phyloP scores from a whole-genome alignment of 2,797 vertebrate species.

The Cyclura pinguis region DNA sequence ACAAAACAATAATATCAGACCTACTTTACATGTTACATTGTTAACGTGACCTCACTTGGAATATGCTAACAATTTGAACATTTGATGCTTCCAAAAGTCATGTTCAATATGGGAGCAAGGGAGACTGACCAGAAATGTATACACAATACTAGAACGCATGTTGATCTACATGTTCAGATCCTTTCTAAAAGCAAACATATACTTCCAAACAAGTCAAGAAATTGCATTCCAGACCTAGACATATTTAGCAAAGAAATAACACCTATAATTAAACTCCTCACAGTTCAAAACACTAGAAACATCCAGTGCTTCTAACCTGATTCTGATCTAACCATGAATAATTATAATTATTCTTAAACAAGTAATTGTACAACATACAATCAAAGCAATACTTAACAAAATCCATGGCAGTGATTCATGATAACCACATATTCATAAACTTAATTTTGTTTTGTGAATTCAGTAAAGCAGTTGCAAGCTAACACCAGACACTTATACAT shows the following conservation, averaged over 20 bases:
- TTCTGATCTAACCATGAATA: not conserved
- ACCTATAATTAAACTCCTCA: not conserved
- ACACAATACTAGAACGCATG: not conserved
- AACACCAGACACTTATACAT: not conserved
- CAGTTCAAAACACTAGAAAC: not conserved
- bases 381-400: not conserved
- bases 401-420: not conserved
- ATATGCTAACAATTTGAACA: not conserved
- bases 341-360: not conserved
- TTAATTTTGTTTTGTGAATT: not conserved
- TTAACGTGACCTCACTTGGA: not conserved
- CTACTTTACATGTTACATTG: not conserved
- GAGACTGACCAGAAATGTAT: not conserved
- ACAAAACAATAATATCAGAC: not conserved
- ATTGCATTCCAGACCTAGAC: not conserved
- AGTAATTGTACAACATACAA: not conserved
- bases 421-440: not conserved
- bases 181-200: not conserved
- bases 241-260: not conserved
- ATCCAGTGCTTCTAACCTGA: not conserved
- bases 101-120: not conserved
- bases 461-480: not conserved
- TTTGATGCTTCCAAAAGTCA: not conserved
- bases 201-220: not conserved
- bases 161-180: not conserved